Conservation (phyloP, 2,113 vertebrate species). For the Choloepus hoffmanni region DNA sequence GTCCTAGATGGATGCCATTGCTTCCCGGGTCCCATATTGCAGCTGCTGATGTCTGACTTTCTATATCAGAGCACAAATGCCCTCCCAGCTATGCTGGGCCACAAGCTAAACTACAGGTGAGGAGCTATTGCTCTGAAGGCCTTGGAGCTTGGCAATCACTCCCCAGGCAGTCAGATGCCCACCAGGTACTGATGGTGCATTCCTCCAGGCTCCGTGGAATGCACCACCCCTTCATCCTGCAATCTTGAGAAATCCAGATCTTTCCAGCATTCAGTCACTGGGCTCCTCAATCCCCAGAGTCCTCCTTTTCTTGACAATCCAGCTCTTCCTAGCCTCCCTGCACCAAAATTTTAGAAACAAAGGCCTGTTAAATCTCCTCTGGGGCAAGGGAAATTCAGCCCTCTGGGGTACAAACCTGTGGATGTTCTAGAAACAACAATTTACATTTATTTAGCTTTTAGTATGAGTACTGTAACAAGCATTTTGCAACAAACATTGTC, state of each 20-base stretch:
- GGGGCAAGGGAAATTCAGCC: not conserved
- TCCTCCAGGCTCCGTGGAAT: not conserved
- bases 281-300: not conserved
- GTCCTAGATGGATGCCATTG: not conserved
- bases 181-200: no score
- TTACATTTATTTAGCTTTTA: conserved; percentile 7
- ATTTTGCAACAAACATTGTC: not conserved
- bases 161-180: not conserved
- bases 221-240: not conserved
- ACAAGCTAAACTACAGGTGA: not conserved
- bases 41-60: not conserved
- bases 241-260: not conserved
- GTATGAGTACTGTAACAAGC: not conserved
- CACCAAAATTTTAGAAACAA: conserved; percentile 1
- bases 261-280: not conserved
- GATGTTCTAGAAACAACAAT: not conserved
- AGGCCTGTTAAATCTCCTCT: not conserved
- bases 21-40: not conserved
- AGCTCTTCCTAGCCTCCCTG: not conserved
- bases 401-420: not conserved
- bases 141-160: not conserved
- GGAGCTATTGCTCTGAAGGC: not conserved
- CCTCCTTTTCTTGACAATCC: not conserved
- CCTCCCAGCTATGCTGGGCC: not conserved
- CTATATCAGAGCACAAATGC: not conserved